phyloP scores from a whole-genome alignment of 2,797 vertebrate genomes.

The Tragopan temminckii region DNA sequence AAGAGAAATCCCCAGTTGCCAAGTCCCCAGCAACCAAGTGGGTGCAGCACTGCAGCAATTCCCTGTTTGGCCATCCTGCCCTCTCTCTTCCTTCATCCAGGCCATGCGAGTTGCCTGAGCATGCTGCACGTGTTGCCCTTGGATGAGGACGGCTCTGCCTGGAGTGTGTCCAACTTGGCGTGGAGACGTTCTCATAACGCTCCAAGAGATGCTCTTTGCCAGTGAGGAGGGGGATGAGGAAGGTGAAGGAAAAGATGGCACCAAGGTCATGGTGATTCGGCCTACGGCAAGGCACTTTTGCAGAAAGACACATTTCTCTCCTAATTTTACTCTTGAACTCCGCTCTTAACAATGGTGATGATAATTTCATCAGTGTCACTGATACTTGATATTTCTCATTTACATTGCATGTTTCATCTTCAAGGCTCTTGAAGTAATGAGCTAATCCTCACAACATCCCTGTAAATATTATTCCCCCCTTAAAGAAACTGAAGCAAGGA shows the following conservation, averaged over 20 bases:
- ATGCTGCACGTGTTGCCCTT: conserved; percentile 78
- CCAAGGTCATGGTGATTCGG: conserved; percentile 56
- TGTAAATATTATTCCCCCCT: conserved; percentile 74
- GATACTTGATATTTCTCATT: conserved; percentile 76
- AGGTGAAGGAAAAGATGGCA: conserved; percentile 66
- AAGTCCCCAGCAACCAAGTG: neutral
- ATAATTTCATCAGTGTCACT: conserved; percentile 69
- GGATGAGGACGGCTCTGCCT: conserved; percentile 76
- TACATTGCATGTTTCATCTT: conserved; percentile 74
- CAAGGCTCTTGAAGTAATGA: conserved; percentile 75
- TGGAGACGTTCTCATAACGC: conserved; percentile 75
- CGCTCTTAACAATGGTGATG: conserved; percentile 67
- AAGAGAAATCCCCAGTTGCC: conserved; percentile 18
- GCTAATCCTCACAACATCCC: conserved; percentile 76
- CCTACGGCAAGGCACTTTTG: neutral
- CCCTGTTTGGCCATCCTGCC: conserved; percentile 29
- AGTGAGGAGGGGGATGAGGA: conserved; percentile 72
- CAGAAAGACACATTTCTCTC: conserved; percentile 28
- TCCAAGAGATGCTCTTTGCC: conserved; percentile 72
- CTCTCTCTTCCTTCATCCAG: conserved; percentile 44
- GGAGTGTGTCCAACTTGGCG: conserved; percentile 76
- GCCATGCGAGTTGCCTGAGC: conserved; percentile 70
- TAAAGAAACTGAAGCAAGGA: conserved; percentile 74
- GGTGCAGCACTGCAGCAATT: conserved; percentile 22
- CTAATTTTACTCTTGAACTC: neutral